A percentile compares a stretch with the other conserved stretches of the same genome.
These are phyloP conservation scores for Hydropsyche tenuis DNA, from an alignment of 1,140 invertebrate genomes.

Conservation along the genomic window DNA sequence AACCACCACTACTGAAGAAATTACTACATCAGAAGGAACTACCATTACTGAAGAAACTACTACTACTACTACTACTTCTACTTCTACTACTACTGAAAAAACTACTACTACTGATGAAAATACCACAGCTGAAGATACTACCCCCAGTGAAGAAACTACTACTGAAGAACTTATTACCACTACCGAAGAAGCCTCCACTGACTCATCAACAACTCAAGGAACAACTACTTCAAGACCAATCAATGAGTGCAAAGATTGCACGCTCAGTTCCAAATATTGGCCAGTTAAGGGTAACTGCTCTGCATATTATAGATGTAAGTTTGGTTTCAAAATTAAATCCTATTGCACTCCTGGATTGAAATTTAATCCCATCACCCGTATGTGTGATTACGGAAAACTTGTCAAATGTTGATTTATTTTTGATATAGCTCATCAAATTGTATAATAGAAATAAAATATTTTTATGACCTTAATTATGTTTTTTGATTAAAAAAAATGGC, in stretches of 20 bases:
- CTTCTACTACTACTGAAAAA: no score
- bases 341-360: background rate
- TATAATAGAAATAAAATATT: background rate
- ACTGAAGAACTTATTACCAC: no score
- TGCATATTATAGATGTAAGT: conserved; percentile 29
- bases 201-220: background rate
- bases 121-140: no score
- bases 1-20: no score
- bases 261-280: conserved; percentile 37
- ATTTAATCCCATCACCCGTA: background rate
- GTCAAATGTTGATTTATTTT: background rate
- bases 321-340: background rate
- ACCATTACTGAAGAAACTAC: no score
- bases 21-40: no score
- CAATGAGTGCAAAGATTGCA: background rate
- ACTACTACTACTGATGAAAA: no score
- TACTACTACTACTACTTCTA: no score
- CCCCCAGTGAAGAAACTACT: no score
- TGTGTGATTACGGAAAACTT: background rate
- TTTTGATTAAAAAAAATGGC: no score
- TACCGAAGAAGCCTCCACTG: background rate
- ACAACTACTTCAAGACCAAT: background rate
- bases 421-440: background rate
- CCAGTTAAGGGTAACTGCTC: conserved; percentile 17
- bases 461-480: no score